Conservation (phyloP, 2,888 invertebrate genomes). For the Stenodera caucasica region DNA sequence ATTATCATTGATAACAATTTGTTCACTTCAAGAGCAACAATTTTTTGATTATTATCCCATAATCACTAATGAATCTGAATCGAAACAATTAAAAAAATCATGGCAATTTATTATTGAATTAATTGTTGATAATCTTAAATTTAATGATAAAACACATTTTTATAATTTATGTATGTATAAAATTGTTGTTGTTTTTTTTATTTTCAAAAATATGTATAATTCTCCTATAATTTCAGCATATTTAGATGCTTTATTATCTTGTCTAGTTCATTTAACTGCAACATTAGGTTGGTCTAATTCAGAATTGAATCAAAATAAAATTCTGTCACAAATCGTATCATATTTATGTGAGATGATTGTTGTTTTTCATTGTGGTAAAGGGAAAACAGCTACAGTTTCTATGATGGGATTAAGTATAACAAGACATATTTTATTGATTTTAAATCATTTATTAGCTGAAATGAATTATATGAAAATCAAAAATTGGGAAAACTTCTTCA, state of each 20-base stretch:
- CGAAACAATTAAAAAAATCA: slow-evolving; percentile 15
- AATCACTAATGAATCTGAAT: not conserved
- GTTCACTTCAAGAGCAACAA: slow-evolving; percentile 47
- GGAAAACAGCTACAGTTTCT: slow-evolving; percentile 56
- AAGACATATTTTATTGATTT: slow-evolving; percentile 57
- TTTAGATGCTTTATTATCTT: slow-evolving; percentile 57
- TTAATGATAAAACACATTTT: slow-evolving; percentile 59
- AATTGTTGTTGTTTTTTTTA: not conserved
- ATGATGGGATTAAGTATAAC: slow-evolving; percentile 63
- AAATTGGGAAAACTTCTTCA: slow-evolving; percentile 51
- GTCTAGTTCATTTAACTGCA: slow-evolving; percentile 58
- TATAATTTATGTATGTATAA: slow-evolving; percentile 58
- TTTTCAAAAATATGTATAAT: no score
- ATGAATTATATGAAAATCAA: slow-evolving; percentile 55
- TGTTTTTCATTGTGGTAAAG: slow-evolving; percentile 59
- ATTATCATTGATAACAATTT: slow-evolving; percentile 49
- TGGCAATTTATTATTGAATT: slow-evolving; percentile 58
- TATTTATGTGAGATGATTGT: slow-evolving; percentile 57
- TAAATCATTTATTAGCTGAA: slow-evolving; percentile 60
- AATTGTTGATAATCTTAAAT: slow-evolving; percentile 57
- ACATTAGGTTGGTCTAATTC: slow-evolving; percentile 56
- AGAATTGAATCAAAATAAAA: slow-evolving; percentile 42
- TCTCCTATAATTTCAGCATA: slow-evolving; percentile 52
- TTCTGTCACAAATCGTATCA: slow-evolving; percentile 52
- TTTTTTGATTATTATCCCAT: slow-evolving; percentile 39